Evolutionary conservation across 2,797 vertebrate species (phyloP), one percentile per base, ranked within the genome.

Genomic region (Coendou prehensilis): DNA sequence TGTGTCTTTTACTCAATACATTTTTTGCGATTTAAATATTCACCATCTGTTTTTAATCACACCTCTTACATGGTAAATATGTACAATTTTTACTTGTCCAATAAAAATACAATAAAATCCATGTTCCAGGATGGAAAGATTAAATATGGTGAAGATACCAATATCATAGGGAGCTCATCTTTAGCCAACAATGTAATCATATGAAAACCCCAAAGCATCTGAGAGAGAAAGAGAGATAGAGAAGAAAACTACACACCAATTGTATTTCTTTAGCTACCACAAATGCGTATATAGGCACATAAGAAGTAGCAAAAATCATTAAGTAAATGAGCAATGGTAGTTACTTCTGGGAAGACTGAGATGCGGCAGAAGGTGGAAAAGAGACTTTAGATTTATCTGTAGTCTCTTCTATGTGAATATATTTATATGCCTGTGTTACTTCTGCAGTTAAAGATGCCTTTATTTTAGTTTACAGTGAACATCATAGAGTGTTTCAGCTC

Each of bases 191-290:
- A 67, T n/a, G 26, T 69, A 57, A 69, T 45, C 28, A 14, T 23
- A 52, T 41, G 41, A 82, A 82, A 95, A 87, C 64, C 59, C 37
- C 10, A 87, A 92, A 57, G 56, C 23, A 87, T 47, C 67, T 73
- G 5, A 52, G 28, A 57, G 59, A 18, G 14, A 26, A 1, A 52
- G 33, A 61, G 71, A 13, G 26, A n/a, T 1, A 47, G 79, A 54
- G 23, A 22, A 26, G 23, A 37, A 22, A 76, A 56, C 4, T 76
- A 79, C 33, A 87, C 47, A 45, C 28, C 17, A 87, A 47, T 47
- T 73, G 7, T 28, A 47, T 30, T 26, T 82, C 20, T 73, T 28
- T 75, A 73, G 17, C 64, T 56, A 61, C 41, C 67, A 33, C n/a
- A 73, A 63, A 75, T 47, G 18, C 50, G 26, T 30, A 28, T 2